These are phyloP conservation scores for Brenthis ino DNA, from an alignment of 2,888 invertebrate genomes.

Conservation along the genomic window DNA sequence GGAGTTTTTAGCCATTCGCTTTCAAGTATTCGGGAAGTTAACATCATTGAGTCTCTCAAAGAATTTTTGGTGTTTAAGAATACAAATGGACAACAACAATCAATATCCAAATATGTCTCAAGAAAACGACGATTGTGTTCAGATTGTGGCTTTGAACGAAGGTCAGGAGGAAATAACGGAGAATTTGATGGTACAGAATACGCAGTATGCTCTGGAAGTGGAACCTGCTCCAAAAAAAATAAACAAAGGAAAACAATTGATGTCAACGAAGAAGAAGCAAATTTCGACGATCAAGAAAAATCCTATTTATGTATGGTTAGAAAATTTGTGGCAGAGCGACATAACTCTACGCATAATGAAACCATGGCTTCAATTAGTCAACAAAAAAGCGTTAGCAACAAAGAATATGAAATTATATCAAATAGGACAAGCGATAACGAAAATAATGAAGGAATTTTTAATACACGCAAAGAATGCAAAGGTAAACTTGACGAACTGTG, in stretches of 20 bases:
- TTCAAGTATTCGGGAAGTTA: not conserved
- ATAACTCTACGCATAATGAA: slow-evolving; percentile 19
- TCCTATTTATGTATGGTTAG: slow-evolving; percentile 28
- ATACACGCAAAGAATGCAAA: not conserved
- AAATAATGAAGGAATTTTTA: slow-evolving; percentile 22
- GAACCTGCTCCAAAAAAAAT: slow-evolving; percentile 7
- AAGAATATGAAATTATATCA: slow-evolving; percentile 17
- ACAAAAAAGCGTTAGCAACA: not conserved
- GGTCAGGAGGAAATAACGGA: slow-evolving; percentile 17
- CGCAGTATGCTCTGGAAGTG: slow-evolving; percentile 18
- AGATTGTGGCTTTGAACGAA: slow-evolving; percentile 17
- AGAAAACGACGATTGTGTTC: slow-evolving; percentile 12
- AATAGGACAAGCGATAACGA: slow-evolving; percentile 11
- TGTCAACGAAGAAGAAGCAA: not conserved
- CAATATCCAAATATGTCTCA: slow-evolving; percentile 7
- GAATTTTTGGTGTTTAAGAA: not conserved
- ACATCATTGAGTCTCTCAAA: too few relatives aligned
- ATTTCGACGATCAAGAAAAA: slow-evolving; percentile 5
- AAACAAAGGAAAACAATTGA: slow-evolving; percentile 8
- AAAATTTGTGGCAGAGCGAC: slow-evolving; percentile 30
- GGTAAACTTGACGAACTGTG: slow-evolving; percentile 15
- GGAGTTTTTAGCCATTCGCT: slow-evolving; percentile 1
- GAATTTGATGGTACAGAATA: slow-evolving; percentile 8
- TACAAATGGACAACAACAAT: not conserved
- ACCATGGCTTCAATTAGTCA: slow-evolving; percentile 5